Evolutionary conservation across 1,140 invertebrate genomes (phyloP).

Genomic region (Zelostemma sp.): DNA sequence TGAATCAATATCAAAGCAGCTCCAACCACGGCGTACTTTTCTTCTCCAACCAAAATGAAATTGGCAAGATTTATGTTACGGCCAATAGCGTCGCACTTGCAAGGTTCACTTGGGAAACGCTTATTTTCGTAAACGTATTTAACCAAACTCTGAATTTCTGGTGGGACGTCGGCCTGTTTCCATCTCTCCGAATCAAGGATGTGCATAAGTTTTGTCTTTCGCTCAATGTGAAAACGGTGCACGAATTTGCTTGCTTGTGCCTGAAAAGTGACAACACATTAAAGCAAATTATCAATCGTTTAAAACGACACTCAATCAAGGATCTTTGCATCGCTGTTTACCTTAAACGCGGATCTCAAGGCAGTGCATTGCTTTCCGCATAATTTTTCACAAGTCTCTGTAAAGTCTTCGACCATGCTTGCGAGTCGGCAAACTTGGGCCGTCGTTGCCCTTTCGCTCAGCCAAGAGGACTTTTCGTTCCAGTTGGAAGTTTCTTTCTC

Average conservation of each 20-base stretch:
- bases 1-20: constrained; percentile 87
- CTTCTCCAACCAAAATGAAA: constrained; percentile 79
- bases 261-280: constrained; percentile 29
- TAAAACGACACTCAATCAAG: too few relatives aligned
- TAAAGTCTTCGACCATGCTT: constrained; percentile 84
- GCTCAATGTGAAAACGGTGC: constrained; percentile 89
- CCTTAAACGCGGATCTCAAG: constrained; percentile 86
- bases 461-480: constrained; percentile 68
- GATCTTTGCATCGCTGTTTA: too few relatives aligned
- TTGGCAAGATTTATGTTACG: constrained; percentile 53
- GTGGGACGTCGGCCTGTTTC: constrained; percentile 92
- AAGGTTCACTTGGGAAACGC: constrained; percentile 66
- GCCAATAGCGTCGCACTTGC: constrained; percentile 57
- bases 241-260: constrained; percentile 91
- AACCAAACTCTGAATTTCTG: constrained; percentile 87
- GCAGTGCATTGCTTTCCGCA: constrained; percentile 85
- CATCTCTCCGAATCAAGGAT: constrained; percentile 93
- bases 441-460: constrained; percentile 74
- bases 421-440: constrained; percentile 85
- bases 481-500: constrained; percentile 57
- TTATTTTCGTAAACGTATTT: constrained; percentile 62
- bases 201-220: constrained; percentile 85
- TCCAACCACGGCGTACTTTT: constrained; percentile 89
- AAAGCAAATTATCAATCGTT: not conserved
- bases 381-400: constrained; percentile 80